Evolutionary conservation across 2,888 invertebrate genomes (phyloP).

Genomic region (Drosophila multiciliata): DNA sequence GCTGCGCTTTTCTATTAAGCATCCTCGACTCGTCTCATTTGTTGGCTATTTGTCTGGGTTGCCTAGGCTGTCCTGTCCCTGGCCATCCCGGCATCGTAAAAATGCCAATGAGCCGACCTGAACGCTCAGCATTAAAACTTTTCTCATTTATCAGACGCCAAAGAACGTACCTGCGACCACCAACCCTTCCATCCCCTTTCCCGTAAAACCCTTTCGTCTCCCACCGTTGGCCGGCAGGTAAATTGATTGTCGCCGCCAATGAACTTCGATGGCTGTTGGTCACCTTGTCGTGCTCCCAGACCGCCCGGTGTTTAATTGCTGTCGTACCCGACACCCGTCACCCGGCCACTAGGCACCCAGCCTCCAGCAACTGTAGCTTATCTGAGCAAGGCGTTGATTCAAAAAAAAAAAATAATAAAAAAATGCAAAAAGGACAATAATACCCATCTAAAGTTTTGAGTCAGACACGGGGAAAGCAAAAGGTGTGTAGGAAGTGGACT

Average conservation of each 20-base stretch:
- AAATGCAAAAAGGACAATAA: constrained; percentile 46
- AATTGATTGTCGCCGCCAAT: constrained; percentile 73
- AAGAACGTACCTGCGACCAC: constrained; percentile 10
- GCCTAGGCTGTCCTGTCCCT: constrained; percentile 25
- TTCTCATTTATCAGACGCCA: constrained; percentile 73
- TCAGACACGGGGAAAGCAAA: constrained; percentile 17
- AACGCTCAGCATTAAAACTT: constrained; percentile 73
- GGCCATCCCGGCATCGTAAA: constrained; percentile 64
- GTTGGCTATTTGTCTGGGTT: constrained; percentile 70
- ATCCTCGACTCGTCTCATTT: constrained; percentile 72
- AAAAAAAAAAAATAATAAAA: constrained; percentile 44
- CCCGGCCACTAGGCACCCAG: neutral
- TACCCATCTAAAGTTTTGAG: constrained; percentile 65
- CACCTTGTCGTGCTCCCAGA: constrained; percentile 61
- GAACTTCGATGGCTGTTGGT: constrained; percentile 71
- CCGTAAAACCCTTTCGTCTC: neutral
- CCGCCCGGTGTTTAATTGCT: constrained; percentile 70
- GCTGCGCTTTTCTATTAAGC: constrained; percentile 75
- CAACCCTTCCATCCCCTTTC: neutral
- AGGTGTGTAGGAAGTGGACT: neutral
- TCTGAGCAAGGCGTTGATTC: constrained; percentile 43
- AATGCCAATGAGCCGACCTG: constrained; percentile 77
- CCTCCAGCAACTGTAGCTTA: neutral
- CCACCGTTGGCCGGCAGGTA: constrained; percentile 57
- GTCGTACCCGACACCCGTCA: constrained; percentile 19